Evolutionary conservation across 1,140 invertebrate species (phyloP), one percentile per base, ranked within the genome.

Genomic region (Arctopsyche grandis): DNA sequence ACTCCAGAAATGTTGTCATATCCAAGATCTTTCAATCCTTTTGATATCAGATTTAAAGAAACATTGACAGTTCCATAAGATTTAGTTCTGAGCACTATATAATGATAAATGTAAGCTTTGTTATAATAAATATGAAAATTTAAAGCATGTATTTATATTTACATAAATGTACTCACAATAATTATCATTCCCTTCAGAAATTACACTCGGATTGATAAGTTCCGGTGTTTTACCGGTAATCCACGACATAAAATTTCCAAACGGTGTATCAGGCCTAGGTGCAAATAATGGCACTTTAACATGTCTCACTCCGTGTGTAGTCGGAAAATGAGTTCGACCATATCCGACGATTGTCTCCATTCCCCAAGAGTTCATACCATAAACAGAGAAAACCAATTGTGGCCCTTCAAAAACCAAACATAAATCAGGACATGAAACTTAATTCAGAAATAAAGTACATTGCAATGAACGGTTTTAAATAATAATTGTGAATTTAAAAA

Each of bases 361-460:
- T 0, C 84, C 84, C 74, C 82, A 78, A 9, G 84, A 83, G 63
- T 82, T 87, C 46, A 84, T 84, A 0, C 86, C 87, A 79, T 86
- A 88, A 0, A 88, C 82, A 69, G 84, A 84, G 16, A 87, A 80
- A 10, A 87, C 82, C 5, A 88, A 83, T 77, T 87, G 86, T 4
- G 87, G 87, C 87, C 87, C 86, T 88, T 75, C 9, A 58, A 56
- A 74, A 24, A 9, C 24, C 21, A 26, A 66, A 24, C 21, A 66
- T 52, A n/a, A n/a, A n/a, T n/a, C n/a, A n/a, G n/a, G n/a, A n/a
- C n/a, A 14, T 52, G 24, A 66, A 26, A 22, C 21, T 12, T n/a
- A 26, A 22, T 26, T 24, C 19, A 1, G 3, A 60, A 16, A 60
- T 60, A 10, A 1, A 66, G 5, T 10, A 9, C 5, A n/a, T 52